Evolutionary conservation across 2,113 vertebrate species (phyloP), one percentile per base, ranked within the genome.

Genomic region (Cyprinodon tularosa): DNA sequence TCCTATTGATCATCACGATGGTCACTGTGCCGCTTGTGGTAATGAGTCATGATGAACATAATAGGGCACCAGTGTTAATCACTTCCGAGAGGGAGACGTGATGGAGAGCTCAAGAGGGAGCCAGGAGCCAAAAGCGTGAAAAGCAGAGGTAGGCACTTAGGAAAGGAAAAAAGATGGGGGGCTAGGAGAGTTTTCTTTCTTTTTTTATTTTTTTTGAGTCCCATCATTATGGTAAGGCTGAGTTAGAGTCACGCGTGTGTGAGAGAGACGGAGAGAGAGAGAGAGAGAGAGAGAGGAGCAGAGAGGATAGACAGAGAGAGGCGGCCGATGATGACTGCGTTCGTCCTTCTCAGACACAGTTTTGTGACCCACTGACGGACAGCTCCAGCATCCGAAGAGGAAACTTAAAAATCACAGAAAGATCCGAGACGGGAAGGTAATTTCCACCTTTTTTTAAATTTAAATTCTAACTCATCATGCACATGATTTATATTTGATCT

Each of bases 271-370:
- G 60, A 7, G 53, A 0, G n/a, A 65, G 70, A 44, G 77, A 57
- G 77, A 59, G 69, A 53, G 76, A 53, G 66, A n/a, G 72, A 42
- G 74, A 44, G 62, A n/a, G 80, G 45, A 2, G 42, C 42, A 42
- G 42, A 37, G 76, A 45, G 61, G 67, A 42, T 62, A 44, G 78
- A 63, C 76, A 60, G 75, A 44, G 82, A 72, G 80, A 44, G 83
- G 48, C 67, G 3, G 62, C 45, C 4, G 63, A 53, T 69, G 85
- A 87, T 80, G 86, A 80, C 91, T 81, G 88, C 81, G 89, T 84
- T 86, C 80, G 82, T 89, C 90, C 91, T 89, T 84, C 84, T 87
- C 80, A 81, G 87, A 76, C 84, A 92, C 93, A 81, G 94, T 88
- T 86, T 78, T 80, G 83, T 83, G 85, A 89, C 80, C 80, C 83